Conservation (phyloP, 1,140 invertebrate species). For the Steinernema feltiae region DNA sequence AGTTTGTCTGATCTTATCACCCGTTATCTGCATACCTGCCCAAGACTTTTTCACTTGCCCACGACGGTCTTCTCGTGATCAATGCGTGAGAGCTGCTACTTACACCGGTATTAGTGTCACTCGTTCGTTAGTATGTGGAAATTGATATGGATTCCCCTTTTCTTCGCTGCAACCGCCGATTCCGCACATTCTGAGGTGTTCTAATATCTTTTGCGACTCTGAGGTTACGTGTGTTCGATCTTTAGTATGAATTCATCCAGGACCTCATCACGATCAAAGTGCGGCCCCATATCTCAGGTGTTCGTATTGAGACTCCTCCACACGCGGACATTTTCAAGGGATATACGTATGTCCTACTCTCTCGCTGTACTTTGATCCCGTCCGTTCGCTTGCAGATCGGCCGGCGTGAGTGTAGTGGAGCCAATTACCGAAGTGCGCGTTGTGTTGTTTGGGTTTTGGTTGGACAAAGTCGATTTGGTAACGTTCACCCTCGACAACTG, state of each 20-base stretch:
- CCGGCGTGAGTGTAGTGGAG: constrained; percentile 50
- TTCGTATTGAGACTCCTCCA: constrained; percentile 43
- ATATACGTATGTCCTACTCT: constrained; percentile 21
- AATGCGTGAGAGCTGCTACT: constrained; percentile 10
- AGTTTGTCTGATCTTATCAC: background rate
- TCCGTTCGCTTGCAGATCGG: constrained; percentile 37
- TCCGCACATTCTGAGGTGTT: background rate
- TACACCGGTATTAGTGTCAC: constrained; percentile 7
- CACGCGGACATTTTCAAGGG: constrained; percentile 34
- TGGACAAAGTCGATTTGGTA: constrained; percentile 44
- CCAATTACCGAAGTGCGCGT: constrained; percentile 41
- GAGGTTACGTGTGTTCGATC: background rate
- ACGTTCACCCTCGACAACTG: constrained; percentile 50
- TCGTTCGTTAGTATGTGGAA: background rate
- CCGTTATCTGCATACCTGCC: background rate
- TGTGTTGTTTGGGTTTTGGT: constrained; percentile 50
- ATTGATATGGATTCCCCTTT: background rate
- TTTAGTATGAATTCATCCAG: constrained; percentile 12
- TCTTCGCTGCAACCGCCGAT: background rate
- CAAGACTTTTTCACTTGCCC: background rate
- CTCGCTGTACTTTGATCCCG: background rate
- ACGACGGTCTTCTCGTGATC: background rate
- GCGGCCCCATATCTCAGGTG: constrained; percentile 47
- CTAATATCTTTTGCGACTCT: background rate
- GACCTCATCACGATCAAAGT: constrained; percentile 49